Base-by-base conservation (phyloP, 2,113 vertebrate genomes). In the Pyxicephalus adspersus region DNA sequence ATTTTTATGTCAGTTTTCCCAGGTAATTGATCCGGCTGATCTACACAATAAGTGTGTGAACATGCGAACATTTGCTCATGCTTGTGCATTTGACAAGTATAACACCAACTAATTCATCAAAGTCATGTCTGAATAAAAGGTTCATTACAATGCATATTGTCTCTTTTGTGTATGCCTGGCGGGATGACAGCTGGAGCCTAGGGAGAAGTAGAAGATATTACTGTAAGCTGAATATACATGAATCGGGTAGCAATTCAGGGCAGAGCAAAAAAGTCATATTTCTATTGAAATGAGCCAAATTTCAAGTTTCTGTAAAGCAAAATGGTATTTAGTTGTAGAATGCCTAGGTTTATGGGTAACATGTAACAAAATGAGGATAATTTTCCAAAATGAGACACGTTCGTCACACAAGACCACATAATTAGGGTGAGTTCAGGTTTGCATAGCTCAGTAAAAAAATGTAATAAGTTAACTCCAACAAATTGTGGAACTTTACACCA, bases 51-150 rank as follows among this genome's bases (percentile, higher is more conserved):
- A 60, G 31, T 58, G 54, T 23, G 18, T 31, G 15, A 34, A 60
- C 28, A 31, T 74, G 54, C 3, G 31, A 74, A 74, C 54, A 58
- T 73, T 74, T 60, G 13, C 15, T 74, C n/a, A 74, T 60, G 31
- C n/a, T 34, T 20, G 38, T 6, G 22, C 52, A 73, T 19, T 29
- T 74, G 55, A 74, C 71, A 74, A 74, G 55, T 5, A 34, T 73
- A 57, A 73, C 54, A 58, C 57, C 34, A 29, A n/a, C 71, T 60
- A 74, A 74, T 74, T 74, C 71, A 74, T 74, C 71, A 74, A 60
- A 55, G 71, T 74, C 71, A 74, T 74, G 55, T 74, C 54, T 74
- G 71, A 74, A 74, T 60, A 54, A 58, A 60, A 38, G 8, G 70
- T 55, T 74, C 71, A 74, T 74, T 74, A 74, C n/a, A 29, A 74